phyloP scores from a whole-genome alignment of 2,113 vertebrate species.

The Nematolebias whitei region DNA sequence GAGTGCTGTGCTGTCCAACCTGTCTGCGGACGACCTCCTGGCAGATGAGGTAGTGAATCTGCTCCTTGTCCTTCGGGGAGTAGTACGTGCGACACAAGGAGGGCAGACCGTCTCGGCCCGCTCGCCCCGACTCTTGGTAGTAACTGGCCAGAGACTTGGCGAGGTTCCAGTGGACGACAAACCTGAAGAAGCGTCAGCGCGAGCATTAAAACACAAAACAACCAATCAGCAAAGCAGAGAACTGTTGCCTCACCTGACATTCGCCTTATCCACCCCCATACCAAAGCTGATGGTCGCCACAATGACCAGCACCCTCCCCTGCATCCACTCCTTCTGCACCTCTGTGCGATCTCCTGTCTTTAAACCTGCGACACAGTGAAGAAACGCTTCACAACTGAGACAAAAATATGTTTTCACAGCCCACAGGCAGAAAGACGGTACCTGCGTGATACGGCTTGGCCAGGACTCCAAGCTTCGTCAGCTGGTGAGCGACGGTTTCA shows the following conservation, averaged over 20 bases:
- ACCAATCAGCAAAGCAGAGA: fast-evolving
- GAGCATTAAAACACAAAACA: neutral
- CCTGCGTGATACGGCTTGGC: slow-evolving; percentile 97
- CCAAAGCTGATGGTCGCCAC: slow-evolving; percentile 98
- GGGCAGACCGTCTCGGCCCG: slow-evolving; percentile 92
- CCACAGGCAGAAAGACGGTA: slow-evolving; percentile 45
- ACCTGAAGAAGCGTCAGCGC: slow-evolving; percentile 74
- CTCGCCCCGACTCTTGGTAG: slow-evolving; percentile 97
- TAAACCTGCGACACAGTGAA: slow-evolving; percentile 78
- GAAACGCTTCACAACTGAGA: neutral
- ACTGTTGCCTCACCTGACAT: slow-evolving; percentile 84
- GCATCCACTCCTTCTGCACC: slow-evolving; percentile 94
- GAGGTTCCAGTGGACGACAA: slow-evolving; percentile 97
- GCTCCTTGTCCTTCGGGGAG: slow-evolving; percentile 87
- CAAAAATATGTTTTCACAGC: neutral
- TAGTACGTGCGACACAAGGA: slow-evolving; percentile 94
- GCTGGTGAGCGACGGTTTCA: slow-evolving; percentile 89
- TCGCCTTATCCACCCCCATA: slow-evolving; percentile 98
- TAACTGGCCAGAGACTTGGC: slow-evolving; percentile 97
- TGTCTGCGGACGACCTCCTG: slow-evolving; percentile 87
- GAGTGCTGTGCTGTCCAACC: slow-evolving; percentile 65
- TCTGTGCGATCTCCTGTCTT: slow-evolving; percentile 87
- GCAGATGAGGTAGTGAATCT: slow-evolving; percentile 90
- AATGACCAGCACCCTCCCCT: slow-evolving; percentile 90
- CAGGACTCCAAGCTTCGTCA: slow-evolving; percentile 86